phyloP scores from a whole-genome alignment of 2,888 invertebrate genomes.

The Neoitamus cyanurus region DNA sequence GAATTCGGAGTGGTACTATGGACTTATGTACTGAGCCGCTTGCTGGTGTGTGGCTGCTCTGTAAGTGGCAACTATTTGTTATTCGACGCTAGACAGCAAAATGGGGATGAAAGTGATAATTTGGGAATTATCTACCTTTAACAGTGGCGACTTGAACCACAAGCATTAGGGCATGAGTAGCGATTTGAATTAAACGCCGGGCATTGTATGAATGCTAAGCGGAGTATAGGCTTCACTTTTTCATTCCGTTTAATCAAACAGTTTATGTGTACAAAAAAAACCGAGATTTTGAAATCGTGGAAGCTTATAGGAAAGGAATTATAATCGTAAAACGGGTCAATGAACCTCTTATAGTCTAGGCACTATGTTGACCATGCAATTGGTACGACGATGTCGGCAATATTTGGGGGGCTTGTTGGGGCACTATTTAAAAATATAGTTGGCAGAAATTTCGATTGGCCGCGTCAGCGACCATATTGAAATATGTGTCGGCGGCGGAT shows the following conservation, averaged over 20 bases:
- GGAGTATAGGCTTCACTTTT: background rate
- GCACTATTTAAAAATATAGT: too few species aligned
- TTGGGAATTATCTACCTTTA: constrained; percentile 30
- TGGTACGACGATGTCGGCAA: too few species aligned
- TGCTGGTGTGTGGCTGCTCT: background rate
- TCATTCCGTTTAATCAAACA: background rate
- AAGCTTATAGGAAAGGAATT: too few species aligned
- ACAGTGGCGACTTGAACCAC: constrained; percentile 10
- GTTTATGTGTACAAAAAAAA: background rate
- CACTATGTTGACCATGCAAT: too few species aligned
- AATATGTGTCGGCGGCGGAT: too few species aligned
- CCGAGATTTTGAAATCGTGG: background rate
- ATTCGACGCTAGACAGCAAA: background rate
- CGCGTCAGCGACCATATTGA: too few species aligned
- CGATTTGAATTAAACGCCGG: background rate
- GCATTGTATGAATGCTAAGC: background rate
- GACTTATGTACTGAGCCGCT: background rate
- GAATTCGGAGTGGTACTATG: background rate
- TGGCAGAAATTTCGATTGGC: too few species aligned
- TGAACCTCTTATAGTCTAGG: too few species aligned
- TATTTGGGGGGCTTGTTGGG: too few species aligned
- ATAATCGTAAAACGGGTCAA: too few species aligned
- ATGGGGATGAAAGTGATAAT: constrained; percentile 30
- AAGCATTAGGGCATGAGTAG: background rate
- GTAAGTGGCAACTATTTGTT: constrained; percentile 32